Base-by-base conservation (phyloP, 1,140 invertebrate species). In the Scaptomyza hsui region DNA sequence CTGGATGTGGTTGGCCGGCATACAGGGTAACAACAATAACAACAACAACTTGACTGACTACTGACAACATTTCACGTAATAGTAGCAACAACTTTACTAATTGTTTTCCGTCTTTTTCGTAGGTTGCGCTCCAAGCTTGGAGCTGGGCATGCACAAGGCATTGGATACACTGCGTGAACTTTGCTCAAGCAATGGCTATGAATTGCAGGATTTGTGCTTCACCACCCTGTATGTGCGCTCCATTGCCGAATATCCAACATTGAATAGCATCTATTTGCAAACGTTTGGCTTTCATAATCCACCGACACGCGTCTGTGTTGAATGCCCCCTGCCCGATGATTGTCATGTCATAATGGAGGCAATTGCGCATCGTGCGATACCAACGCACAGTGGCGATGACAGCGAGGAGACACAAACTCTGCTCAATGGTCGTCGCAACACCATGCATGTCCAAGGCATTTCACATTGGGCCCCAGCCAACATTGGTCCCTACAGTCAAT, bases 391-490 rank as follows among this genome's bases (percentile, higher is more conserved):
- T 13, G 71, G 70, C 29, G 80, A 80, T 5, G 73, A 80, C 41
- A 64, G 60, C 24, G 76, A 76, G 37, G 77, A 73, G 60, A 60
- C 70, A 51, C 81, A 47, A 55, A 64, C 32, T 1, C 32, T 89
- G 24, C 59, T 78, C 16, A 88, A 75, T 42, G 81, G 81, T 0
- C 82, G 86, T 4, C 70, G 91, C 0, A 85, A 91, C 42, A 96
- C 95, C 7, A 96, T 98, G 95, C 97, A 98, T 92, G 97, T 98
- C 21, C 97, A 98, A 92, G 95, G 97, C 49, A 95, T 98, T 62
- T 98, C 97, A 18, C 97, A 98, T 92, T 99, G 98, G 98, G 97
- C 97, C 3, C 97, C 97, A 4, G 97, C 97, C 41, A 98, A 98
- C 89, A 98, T 99, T 75, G 97, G 97, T 12, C 97, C 98, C 26